These are phyloP conservation scores for Sinohyriopsis cumingii DNA, from an alignment of 2,888 invertebrate genomes.

Conservation along the genomic window DNA sequence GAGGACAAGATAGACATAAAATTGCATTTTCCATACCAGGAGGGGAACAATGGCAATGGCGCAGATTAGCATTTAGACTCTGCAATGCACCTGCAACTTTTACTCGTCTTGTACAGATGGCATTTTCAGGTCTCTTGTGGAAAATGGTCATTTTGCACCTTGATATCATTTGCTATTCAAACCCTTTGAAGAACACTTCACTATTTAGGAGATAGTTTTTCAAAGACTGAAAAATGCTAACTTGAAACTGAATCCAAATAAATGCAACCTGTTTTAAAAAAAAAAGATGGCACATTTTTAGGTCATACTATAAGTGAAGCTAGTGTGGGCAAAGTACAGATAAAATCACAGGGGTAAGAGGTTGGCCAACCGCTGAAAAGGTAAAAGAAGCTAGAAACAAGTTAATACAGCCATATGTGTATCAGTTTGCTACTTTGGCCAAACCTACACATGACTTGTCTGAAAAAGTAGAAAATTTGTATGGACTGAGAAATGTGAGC, in stretches of 20 bases:
- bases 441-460: too few relatives aligned
- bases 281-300: slow-evolving; percentile 7
- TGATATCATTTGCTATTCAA: slow-evolving; percentile 26
- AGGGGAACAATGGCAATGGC: slow-evolving; percentile 22
- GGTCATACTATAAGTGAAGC: slow-evolving; percentile 15
- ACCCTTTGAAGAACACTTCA: slow-evolving; percentile 19
- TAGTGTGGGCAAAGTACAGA: slow-evolving; percentile 5
- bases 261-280: slow-evolving; percentile 5
- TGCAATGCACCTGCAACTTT: slow-evolving; percentile 25
- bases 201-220: slow-evolving; percentile 1
- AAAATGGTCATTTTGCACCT: slow-evolving; percentile 23
- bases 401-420: too few relatives aligned
- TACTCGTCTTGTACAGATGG: slow-evolving; percentile 19
- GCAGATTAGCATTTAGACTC: slow-evolving; percentile 26
- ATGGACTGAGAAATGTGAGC: not conserved
- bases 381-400: too few relatives aligned
- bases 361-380: too few relatives aligned
- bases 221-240: not conserved
- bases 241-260: not conserved
- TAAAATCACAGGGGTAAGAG: not conserved
- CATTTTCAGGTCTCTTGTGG: slow-evolving; percentile 19
- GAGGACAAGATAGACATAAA: slow-evolving; percentile 12
- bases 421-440: too few relatives aligned
- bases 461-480: too few relatives aligned
- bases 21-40: slow-evolving; percentile 21